Evolutionary conservation across 2,797 vertebrate species (phyloP).

Genomic region (Scolopax bukidnonensis): DNA sequence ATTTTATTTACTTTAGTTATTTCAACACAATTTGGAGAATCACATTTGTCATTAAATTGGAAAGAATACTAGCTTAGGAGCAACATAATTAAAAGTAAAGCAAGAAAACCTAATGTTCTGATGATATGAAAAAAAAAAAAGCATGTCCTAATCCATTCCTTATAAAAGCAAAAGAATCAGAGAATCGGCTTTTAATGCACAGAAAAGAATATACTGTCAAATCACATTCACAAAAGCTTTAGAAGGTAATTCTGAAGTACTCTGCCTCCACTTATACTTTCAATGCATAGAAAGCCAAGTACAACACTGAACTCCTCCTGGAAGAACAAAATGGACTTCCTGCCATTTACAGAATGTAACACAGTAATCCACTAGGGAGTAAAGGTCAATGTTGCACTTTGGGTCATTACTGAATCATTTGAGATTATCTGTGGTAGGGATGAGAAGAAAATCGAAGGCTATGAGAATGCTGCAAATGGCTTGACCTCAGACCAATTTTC

Average conservation of each 20-base stretch:
- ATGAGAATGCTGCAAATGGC: conserved; percentile 77
- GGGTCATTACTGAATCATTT: conserved; percentile 82
- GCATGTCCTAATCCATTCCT: background rate
- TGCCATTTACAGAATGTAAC: conserved; percentile 80
- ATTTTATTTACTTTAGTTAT: background rate
- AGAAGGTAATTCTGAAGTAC: conserved; percentile 51
- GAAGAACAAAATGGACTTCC: conserved; percentile 76
- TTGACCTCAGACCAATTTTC: conserved; percentile 81
- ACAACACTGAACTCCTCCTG: conserved; percentile 62
- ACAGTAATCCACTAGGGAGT: conserved; percentile 77
- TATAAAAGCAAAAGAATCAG: background rate
- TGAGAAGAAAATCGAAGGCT: conserved; percentile 79
- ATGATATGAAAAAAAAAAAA: background rate
- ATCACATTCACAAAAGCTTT: conserved; percentile 60
- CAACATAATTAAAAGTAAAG: background rate
- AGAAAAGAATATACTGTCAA: conserved; percentile 1
- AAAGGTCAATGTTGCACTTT: conserved; percentile 82
- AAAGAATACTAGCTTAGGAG: background rate
- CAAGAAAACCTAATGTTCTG: background rate
- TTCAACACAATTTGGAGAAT: background rate
- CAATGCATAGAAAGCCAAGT: conserved; percentile 48
- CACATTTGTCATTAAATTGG: background rate
- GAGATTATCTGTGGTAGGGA: conserved; percentile 77
- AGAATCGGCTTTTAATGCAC: background rate
- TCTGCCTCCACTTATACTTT: conserved; percentile 28